phyloP scores from a whole-genome alignment of 1,140 invertebrate species.

The Stegodyphus mimosarum region DNA sequence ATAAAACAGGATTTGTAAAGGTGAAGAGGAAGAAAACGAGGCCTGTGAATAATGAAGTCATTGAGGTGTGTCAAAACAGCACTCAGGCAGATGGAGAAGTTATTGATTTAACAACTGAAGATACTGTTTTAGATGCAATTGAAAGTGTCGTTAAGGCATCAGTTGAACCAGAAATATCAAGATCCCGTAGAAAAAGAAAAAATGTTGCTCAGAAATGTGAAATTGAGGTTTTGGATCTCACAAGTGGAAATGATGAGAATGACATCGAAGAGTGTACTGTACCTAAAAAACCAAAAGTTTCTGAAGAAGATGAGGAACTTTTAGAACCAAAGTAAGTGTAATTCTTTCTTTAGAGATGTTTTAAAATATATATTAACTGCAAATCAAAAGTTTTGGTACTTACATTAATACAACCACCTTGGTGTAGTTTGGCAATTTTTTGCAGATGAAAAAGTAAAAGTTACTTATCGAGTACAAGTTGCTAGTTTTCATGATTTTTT shows the following conservation, averaged over 20 bases:
- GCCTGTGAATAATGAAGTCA: background rate
- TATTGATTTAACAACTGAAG: conserved; percentile 34
- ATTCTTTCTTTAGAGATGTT: background rate
- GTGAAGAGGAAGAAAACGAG: conserved; percentile 48
- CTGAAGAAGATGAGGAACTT: conserved; percentile 32
- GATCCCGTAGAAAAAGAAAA: conserved; percentile 32
- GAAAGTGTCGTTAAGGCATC: conserved; percentile 58
- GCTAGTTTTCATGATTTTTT: too few species aligned
- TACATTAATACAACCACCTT: too few species aligned
- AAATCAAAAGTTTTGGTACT: too few species aligned
- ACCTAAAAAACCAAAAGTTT: conserved; percentile 27
- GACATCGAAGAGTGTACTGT: conserved; percentile 26
- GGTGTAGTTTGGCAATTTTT: too few species aligned
- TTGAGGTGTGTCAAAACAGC: background rate
- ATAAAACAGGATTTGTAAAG: conserved; percentile 62
- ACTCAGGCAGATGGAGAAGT: background rate
- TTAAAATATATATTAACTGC: too few species aligned
- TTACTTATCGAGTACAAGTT: too few species aligned
- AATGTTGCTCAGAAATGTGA: conserved; percentile 53
- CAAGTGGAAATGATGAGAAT: conserved; percentile 50
- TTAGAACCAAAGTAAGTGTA: conserved; percentile 47
- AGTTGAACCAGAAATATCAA: background rate
- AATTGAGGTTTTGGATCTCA: conserved; percentile 38
- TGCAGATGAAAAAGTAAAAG: too few species aligned
- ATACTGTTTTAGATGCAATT: conserved; percentile 38